Conservation (phyloP, 2,888 invertebrate genomes). For the Altica lythri region DNA sequence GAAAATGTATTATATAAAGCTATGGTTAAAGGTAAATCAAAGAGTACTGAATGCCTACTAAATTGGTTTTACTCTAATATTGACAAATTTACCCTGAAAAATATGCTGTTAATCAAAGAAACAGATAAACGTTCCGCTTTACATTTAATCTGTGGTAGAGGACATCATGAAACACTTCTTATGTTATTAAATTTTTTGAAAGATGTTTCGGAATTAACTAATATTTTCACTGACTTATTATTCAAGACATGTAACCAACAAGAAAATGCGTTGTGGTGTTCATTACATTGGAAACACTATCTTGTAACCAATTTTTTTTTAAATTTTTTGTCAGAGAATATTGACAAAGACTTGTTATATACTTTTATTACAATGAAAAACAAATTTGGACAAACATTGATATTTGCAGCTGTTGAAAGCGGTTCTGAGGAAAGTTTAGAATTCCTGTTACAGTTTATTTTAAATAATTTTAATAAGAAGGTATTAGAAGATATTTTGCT, state of each 20-base stretch:
- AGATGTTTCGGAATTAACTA: background rate
- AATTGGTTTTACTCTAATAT: constrained; percentile 3
- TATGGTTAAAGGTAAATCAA: constrained; percentile 1
- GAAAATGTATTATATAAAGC: constrained; percentile 9
- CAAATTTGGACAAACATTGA: background rate
- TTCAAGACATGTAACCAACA: background rate
- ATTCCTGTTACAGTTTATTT: background rate
- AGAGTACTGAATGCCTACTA: background rate
- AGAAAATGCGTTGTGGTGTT: background rate
- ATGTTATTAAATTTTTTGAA: constrained; percentile 1
- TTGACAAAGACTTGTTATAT: background rate
- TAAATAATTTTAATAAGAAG: background rate
- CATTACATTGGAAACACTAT: background rate
- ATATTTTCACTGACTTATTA: constrained; percentile 3
- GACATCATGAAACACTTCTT: background rate
- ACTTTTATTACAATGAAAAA: background rate
- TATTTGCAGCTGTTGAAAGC: background rate
- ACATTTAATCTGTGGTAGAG: constrained; percentile 2
- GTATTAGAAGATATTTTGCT: background rate
- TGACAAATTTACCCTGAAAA: background rate
- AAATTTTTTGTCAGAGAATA: background rate
- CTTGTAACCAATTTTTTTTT: background rate
- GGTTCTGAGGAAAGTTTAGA: background rate
- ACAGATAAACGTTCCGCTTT: constrained; percentile 1
- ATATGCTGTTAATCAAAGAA: background rate